Conservation (phyloP, 2,888 invertebrate genomes). For the Scaptomyza reducta region DNA sequence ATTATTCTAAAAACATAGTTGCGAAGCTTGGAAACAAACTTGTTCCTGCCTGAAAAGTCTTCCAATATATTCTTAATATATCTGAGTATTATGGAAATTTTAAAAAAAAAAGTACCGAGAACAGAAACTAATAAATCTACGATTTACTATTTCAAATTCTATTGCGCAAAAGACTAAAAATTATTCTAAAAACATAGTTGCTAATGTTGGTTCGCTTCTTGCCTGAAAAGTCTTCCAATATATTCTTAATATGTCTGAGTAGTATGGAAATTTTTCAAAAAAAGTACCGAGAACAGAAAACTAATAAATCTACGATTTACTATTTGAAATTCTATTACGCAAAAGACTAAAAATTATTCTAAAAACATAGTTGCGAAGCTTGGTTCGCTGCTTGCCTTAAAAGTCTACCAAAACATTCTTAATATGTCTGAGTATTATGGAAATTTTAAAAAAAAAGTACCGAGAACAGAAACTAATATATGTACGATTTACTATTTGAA, state of each 20-base stretch:
- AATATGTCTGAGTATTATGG: constrained; percentile 19
- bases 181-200: no score
- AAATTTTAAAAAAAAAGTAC: constrained; percentile 5
- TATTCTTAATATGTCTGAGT: constrained; percentile 16
- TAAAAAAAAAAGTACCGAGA: constrained; percentile 2
- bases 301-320: neutral
- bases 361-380: no score
- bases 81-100: constrained; percentile 15
- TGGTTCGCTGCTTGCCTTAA: no score
- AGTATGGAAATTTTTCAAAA: constrained; percentile 12
- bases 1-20: no score
- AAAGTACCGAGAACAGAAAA: neutral
- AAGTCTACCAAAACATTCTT: no score
- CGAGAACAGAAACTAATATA: neutral
- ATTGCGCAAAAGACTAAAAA: neutral
- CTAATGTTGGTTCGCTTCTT: no score
- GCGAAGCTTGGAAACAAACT: no score
- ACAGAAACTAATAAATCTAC: neutral
- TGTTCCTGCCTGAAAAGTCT: no score
- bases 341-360: neutral
- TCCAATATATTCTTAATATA: no score
- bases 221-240: no score
- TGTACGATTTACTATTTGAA: neutral
- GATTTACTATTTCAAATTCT: neutral
- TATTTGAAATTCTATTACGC: neutral